Evolutionary conservation across 2,888 invertebrate genomes (phyloP), one percentile per base, ranked within the genome.

Genomic region (Galerucella nymphaeae): DNA sequence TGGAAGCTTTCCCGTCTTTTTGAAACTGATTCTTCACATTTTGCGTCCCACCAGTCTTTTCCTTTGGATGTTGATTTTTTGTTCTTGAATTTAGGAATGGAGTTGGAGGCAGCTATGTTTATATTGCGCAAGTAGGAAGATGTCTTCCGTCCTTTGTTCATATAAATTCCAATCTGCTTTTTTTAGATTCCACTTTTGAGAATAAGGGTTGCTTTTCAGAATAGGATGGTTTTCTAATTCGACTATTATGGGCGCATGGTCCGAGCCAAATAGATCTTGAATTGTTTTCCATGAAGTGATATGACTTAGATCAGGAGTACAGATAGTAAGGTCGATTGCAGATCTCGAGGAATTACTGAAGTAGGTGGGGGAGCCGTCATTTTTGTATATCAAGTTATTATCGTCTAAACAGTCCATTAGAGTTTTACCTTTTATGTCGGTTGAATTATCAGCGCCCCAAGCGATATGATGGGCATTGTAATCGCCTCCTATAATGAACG

Each of bases 341-440:
- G 23, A 30, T 30, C 23, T 30, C 23, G 23, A 30, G 23, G 23
- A 61, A 30, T 45, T 53, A 5, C 66, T 42, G 50, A 62, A 53
- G 13, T 38, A 61, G 1, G 71, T 71, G 10, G 62, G 62, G 3
- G 41, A 61, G 55, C 71, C 66, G 16, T 66, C 71, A 50, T 71
- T 71, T 30, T 61, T 14, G 10, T 10, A 30, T 13, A n/a, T n/a
- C 41, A 71, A 16, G 45, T 61, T 66, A 41, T 66, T 66, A 23
- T 53, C 16, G n/a, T 42, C n/a, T n/a, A 66, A 53, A 53, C 53
- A 53, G 2, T 62, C 45, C 45, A 62, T n/a, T 11, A 62, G 18
- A 18, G 13, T 23, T 14, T 10, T 62, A 16, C 38, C 16, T 30
- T 30, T 30, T 30, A 13, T 53, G 41, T 66, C 66, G 14, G 53